Conservation (phyloP, 2,888 invertebrate species). For the Tachina fera region DNA sequence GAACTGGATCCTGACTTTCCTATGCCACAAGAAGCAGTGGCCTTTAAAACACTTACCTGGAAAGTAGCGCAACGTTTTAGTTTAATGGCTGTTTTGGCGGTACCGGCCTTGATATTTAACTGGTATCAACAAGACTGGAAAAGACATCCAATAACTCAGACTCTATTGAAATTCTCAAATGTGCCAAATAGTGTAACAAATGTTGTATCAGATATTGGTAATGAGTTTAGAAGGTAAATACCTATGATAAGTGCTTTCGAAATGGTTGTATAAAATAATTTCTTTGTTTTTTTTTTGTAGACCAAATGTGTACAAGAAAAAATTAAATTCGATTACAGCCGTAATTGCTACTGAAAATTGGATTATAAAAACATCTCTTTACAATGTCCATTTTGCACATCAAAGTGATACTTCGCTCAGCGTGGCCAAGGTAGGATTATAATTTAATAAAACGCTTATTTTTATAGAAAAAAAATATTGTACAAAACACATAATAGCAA, state of each 20-base stretch:
- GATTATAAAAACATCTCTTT: slow-evolving; percentile 92
- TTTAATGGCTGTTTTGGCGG: slow-evolving; percentile 77
- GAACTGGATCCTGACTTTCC: slow-evolving; percentile 78
- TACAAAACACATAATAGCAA: not conserved
- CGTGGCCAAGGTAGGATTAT: slow-evolving; percentile 85
- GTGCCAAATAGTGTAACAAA: slow-evolving; percentile 83
- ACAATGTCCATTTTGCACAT: slow-evolving; percentile 89
- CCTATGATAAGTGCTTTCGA: not conserved
- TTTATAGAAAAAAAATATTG: not conserved
- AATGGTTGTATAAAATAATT: not conserved
- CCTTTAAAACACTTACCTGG: slow-evolving; percentile 80
- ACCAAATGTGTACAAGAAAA: slow-evolving; percentile 88
- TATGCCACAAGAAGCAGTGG: slow-evolving; percentile 79
- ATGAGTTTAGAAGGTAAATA: slow-evolving; percentile 77
- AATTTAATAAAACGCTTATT: not conserved
- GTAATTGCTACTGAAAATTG: slow-evolving; percentile 92
- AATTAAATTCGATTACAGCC: slow-evolving; percentile 87
- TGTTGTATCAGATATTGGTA: slow-evolving; percentile 78
- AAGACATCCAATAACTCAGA: slow-evolving; percentile 89
- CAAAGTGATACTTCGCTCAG: slow-evolving; percentile 91
- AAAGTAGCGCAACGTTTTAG: slow-evolving; percentile 81
- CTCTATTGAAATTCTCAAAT: slow-evolving; percentile 87
- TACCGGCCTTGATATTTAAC: slow-evolving; percentile 80
- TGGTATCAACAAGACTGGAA: slow-evolving; percentile 89
- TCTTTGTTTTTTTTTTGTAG: slow-evolving; percentile 83